Evolutionary conservation across 2,797 vertebrate genomes (phyloP).

Genomic region (Semotilus atromaculatus): DNA sequence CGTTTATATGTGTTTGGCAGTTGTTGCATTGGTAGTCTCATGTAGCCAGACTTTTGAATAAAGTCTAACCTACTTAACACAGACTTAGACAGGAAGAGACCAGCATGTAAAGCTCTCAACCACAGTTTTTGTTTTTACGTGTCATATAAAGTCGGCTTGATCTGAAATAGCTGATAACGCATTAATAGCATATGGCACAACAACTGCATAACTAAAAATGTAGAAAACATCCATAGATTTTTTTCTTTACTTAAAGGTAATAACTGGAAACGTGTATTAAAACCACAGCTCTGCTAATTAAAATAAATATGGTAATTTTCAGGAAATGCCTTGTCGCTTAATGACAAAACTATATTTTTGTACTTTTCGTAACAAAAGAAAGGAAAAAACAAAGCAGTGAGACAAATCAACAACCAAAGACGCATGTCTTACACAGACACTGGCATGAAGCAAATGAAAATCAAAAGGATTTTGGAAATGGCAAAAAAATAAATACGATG

Average conservation of each 20-base stretch:
- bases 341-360: background rate
- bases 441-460: background rate
- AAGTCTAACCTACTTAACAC: background rate
- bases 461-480: background rate
- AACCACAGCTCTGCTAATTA: background rate
- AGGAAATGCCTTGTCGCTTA: too few relatives aligned
- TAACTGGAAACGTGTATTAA: background rate
- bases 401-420: background rate
- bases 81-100: slow-evolving; percentile 4
- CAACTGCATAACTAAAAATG: background rate
- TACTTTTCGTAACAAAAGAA: background rate
- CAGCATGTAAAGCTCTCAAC: background rate
- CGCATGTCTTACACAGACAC: background rate
- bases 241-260: background rate
- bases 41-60: background rate
- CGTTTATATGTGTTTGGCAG: background rate
- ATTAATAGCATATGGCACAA: background rate
- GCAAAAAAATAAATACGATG: background rate
- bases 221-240: background rate
- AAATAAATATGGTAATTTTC: background rate
- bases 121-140: background rate
- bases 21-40: background rate
- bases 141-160: background rate
- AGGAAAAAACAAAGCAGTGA: background rate
- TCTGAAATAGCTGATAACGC: background rate